Evolutionary conservation across 2,797 vertebrate species (phyloP), one percentile per base, ranked within the genome.

Genomic region (Enteromius paludinosus): DNA sequence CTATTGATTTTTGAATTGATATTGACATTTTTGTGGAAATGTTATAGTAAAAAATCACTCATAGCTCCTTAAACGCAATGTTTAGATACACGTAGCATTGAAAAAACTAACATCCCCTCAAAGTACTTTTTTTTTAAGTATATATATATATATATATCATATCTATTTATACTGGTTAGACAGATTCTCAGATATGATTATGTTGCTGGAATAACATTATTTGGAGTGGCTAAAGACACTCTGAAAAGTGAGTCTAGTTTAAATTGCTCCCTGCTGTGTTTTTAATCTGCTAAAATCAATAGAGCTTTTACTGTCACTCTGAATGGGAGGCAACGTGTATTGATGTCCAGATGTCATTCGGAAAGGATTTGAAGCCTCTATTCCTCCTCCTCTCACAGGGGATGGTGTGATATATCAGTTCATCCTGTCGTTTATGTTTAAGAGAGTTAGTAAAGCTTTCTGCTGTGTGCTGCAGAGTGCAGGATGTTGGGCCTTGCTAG

Each of bases 221-320:
- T 93, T 89, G 91, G 45, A 33, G 87, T 86, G 86, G 81, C 87
- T 87, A 68, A 33, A 88, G 91, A 93, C 91, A 91, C 88, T 90
- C 91, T 90, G 88, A 91, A 90, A 90, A 90, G 90, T 91, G 90
- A 92, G 92, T 92, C 93, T 93, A 92, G 90, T 92, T 94, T 93
- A 94, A 93, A 95, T 94, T 94, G 93, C 93, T 95, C 93, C 93
- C 94, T 86, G 85, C 88, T 91, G 94, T 91, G 90, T 92, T 90
- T 89, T 94, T 93, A 93, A 93, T 94, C 92, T 90, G 89, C 84
- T 84, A 83, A 90, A 94, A 94, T 95, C 94, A 93, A 94, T 95
- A 93, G 82, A 84, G 91, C 94, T 93, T 94, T 95, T 92, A 93
- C 93, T 92, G 92, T 93, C 93, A 93, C 91, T 89, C 91, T 84